Evolutionary conservation across 2,113 vertebrate species (phyloP), one percentile per base, ranked within the genome.

Genomic region (Rallus limicola): DNA sequence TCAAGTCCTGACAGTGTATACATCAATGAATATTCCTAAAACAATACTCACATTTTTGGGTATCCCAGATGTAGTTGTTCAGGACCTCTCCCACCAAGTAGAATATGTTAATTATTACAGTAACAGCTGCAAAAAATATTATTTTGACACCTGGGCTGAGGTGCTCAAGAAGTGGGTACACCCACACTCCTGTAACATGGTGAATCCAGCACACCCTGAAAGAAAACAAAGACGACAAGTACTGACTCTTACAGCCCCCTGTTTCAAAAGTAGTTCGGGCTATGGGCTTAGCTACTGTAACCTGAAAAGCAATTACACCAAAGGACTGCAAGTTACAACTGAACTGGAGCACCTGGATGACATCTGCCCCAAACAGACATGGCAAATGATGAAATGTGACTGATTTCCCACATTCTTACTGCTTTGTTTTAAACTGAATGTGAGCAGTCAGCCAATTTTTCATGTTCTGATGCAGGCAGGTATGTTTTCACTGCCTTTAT

Each of bases 1-100:
- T 63, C 46, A 64, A 65, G 58, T 75, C 16, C n/a, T 5, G 2
- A 10, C 3, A 6, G 36, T 23, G 20, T 25, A 50, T 52, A 63
- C 11, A 62, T 2, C 3, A 40, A 21, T 70, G 70, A 74, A 17
- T 58, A 85, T 58, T 77, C 55, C 36, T 53, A 52, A 65, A 93
- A 69, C 7, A 87, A 93, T 97, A 98, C 98, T 98, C 98, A 99
- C 97, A 97, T 97, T 95, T 99, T 97, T 98, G 98, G 10, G 98
- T 98, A 95, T 99, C 99, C 99, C 99, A 99, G 97, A 99, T 99
- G 96, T 99, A 99, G 98, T 93, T 98, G 98, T 99, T 99, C 90
- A 99, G 98, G 79, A 99, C 98, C 84, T 99, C 99, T 97, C 99
- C 99, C 62, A 99, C 97, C 85, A 99, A 87, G 95, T 99, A 99